A percentile compares a stretch with the other conserved stretches of the same genome.
Conservation (phyloP, 2,888 invertebrate genomes). For the Epinotia demarniana region DNA sequence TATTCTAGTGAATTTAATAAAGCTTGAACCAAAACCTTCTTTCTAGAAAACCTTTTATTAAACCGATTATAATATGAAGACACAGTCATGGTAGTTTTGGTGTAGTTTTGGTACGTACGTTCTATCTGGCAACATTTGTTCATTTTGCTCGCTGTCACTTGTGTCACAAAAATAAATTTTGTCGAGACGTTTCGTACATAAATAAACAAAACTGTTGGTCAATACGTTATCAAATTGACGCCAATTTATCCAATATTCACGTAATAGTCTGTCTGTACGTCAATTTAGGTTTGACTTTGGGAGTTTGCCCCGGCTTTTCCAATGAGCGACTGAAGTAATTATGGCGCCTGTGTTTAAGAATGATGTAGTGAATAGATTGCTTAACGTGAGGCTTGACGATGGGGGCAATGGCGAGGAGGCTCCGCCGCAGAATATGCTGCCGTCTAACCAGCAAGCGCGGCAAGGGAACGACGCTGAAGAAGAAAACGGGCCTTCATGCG, state of each 20-base stretch:
- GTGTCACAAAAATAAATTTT: slow-evolving; percentile 42
- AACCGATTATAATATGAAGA: neutral
- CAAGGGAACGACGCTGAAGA: slow-evolving; percentile 67
- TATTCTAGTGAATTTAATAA: too few species aligned
- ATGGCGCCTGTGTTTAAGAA: slow-evolving; percentile 80
- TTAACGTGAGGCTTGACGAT: slow-evolving; percentile 72
- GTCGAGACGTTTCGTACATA: slow-evolving; percentile 48
- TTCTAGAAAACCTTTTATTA: neutral
- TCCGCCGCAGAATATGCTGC: slow-evolving; percentile 82
- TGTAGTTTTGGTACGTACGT: neutral
- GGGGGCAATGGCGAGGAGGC: slow-evolving; percentile 68
- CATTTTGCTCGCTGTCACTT: slow-evolving; percentile 31
- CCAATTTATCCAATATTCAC: slow-evolving; percentile 47
- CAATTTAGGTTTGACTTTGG: slow-evolving; percentile 26
- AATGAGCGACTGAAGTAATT: slow-evolving; percentile 48
- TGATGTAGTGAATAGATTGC: slow-evolving; percentile 72
- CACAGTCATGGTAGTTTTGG: neutral
- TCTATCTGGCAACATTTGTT: slow-evolving; percentile 17
- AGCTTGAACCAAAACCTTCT: neutral
- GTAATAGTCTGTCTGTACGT: slow-evolving; percentile 38
- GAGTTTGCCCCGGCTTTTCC: slow-evolving; percentile 35
- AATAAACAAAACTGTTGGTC: slow-evolving; percentile 57
- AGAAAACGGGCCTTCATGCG: slow-evolving; percentile 64
- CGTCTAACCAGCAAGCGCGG: slow-evolving; percentile 76
- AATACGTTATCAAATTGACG: slow-evolving; percentile 54